These are phyloP conservation scores for Dinoponera quadriceps DNA, from an alignment of 1,140 invertebrate species.

Conservation along the genomic window DNA sequence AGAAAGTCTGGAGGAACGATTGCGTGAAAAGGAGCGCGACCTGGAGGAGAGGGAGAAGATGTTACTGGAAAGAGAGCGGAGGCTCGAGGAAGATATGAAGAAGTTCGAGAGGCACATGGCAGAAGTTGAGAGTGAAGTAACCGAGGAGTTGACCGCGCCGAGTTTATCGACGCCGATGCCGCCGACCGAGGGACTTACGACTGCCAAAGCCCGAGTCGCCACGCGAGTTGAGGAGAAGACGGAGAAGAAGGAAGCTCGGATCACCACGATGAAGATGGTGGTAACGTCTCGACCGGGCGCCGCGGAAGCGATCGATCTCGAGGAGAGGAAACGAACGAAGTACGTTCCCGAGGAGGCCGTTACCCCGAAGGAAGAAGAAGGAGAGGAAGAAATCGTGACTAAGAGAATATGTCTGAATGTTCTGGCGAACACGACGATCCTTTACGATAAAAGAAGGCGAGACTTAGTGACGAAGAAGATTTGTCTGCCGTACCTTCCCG, in stretches of 20 bases:
- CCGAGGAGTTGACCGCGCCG: neutral
- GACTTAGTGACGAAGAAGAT: neutral
- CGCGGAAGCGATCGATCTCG: neutral
- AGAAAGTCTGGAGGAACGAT: constrained; percentile 23
- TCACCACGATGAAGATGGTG: neutral
- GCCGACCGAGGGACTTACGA: constrained; percentile 7
- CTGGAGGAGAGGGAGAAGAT: constrained; percentile 38
- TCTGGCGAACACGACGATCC: constrained; percentile 22
- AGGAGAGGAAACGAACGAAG: neutral
- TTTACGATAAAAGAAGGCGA: constrained; percentile 12
- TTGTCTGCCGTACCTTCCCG: constrained; percentile 23
- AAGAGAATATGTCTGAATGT: constrained; percentile 39
- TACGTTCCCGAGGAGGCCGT: neutral
- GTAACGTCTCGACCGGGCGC: neutral
- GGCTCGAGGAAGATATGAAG: neutral
- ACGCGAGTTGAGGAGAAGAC: neutral
- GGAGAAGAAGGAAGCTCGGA: constrained; percentile 6
- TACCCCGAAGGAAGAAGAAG: neutral
- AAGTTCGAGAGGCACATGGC: constrained; percentile 14
- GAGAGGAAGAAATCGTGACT: constrained; percentile 26
- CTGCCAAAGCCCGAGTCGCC: neutral
- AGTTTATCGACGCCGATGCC: constrained; percentile 40
- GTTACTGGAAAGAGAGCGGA: constrained; percentile 19
- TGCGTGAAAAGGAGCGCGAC: constrained; percentile 28
- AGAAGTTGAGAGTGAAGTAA: neutral